Percentiles rank a stretch among this genome's conserved stretches.
phyloP scores from a whole-genome alignment of 2,797 vertebrate genomes.

The Serranus cabrilla region DNA sequence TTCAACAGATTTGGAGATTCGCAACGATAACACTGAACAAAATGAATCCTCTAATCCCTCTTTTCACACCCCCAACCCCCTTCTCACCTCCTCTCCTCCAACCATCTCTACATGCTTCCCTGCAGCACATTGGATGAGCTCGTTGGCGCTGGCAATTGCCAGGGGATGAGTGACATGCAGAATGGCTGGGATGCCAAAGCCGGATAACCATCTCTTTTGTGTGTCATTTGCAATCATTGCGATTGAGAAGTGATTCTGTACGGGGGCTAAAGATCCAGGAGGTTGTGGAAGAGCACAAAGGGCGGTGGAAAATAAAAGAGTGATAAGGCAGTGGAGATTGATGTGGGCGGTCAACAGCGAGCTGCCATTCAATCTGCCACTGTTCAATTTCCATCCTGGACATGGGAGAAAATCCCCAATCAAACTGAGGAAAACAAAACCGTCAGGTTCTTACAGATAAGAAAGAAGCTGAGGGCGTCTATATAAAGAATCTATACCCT shows the following conservation, averaged over 20 bases:
- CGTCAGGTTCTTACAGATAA: constrained; percentile 31
- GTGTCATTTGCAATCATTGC: constrained; percentile 55
- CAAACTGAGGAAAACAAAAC: constrained; percentile 19
- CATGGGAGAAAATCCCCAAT: constrained; percentile 2
- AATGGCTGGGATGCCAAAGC: constrained; percentile 61
- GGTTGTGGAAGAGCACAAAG: constrained; percentile 38
- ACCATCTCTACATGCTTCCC: constrained; percentile 47
- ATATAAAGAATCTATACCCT: not conserved
- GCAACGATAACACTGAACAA: constrained; percentile 48
- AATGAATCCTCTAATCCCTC: constrained; percentile 71
- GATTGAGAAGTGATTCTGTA: constrained; percentile 34
- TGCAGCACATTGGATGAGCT: constrained; percentile 62
- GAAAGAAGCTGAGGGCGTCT: constrained; percentile 1
- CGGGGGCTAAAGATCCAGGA: constrained; percentile 25
- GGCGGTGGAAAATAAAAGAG: constrained; percentile 51
- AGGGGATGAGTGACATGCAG: constrained; percentile 75
- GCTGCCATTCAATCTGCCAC: constrained; percentile 32
- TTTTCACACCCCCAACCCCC: constrained; percentile 64
- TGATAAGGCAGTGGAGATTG: constrained; percentile 36
- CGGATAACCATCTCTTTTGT: constrained; percentile 64
- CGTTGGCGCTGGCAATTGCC: constrained; percentile 69
- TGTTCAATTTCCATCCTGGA: constrained; percentile 19
- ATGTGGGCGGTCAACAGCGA: constrained; percentile 8
- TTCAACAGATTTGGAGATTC: constrained; percentile 56
- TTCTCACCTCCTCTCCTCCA: constrained; percentile 59